phyloP scores from a whole-genome alignment of 1,140 invertebrate genomes.

The Scaptomyza pallida region DNA sequence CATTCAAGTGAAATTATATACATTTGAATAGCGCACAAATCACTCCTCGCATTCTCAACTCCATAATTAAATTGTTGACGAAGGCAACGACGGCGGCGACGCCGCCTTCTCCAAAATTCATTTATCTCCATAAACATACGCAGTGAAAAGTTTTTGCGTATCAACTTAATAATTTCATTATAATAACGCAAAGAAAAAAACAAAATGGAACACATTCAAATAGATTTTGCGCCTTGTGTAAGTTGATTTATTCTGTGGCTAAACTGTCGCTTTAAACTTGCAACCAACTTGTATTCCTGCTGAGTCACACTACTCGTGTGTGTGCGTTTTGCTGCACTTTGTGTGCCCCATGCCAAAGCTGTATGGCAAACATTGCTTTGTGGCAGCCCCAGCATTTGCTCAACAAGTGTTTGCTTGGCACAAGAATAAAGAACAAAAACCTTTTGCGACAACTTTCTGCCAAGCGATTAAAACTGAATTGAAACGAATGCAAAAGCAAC shows the following conservation, averaged over 20 bases:
- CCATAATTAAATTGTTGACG: constrained; percentile 68
- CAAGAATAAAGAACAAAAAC: constrained; percentile 40
- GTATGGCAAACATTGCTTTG: constrained; percentile 76
- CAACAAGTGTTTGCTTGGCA: constrained; percentile 76
- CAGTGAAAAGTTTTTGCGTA: constrained; percentile 56
- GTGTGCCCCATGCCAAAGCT: constrained; percentile 21
- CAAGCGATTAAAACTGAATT: constrained; percentile 48
- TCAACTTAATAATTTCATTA: constrained; percentile 77
- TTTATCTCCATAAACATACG: constrained; percentile 47
- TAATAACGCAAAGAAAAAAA: constrained; percentile 58
- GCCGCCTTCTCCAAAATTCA: constrained; percentile 53
- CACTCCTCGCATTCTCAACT: constrained; percentile 39
- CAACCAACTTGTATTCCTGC: constrained; percentile 12
- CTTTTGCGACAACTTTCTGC: constrained; percentile 58
- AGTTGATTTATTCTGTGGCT: constrained; percentile 36
- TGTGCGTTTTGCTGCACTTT: constrained; percentile 7
- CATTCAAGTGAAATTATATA: constrained; percentile 62
- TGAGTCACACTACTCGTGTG: constrained; percentile 12
- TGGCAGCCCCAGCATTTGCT: constrained; percentile 76
- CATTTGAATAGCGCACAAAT: constrained; percentile 69
- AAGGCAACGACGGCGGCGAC: background rate
- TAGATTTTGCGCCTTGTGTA: constrained; percentile 29
- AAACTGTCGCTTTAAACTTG: constrained; percentile 21
- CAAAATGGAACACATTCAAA: constrained; percentile 50
- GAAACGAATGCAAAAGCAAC: constrained; percentile 25